Evolutionary conservation across 1,140 invertebrate genomes (phyloP).

Genomic region (Idris sp.): DNA sequence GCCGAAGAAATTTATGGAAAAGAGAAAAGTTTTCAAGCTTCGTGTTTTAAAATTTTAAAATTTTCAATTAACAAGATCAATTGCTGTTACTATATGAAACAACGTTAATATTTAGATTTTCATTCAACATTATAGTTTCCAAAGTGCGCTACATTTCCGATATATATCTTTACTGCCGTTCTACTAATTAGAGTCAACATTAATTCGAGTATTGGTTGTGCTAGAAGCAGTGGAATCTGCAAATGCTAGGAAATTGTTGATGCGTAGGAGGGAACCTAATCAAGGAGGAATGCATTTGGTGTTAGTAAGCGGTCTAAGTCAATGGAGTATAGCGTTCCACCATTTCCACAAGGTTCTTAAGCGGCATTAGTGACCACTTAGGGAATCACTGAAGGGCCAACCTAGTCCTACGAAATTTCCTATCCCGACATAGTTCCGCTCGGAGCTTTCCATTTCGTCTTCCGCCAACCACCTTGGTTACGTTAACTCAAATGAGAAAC

Average conservation of each 20-base stretch:
- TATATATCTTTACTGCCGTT: conserved; percentile 16
- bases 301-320: conserved; percentile 66
- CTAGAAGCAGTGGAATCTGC: conserved; percentile 55
- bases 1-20: conserved; percentile 2
- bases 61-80: no score
- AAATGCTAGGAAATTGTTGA: conserved; percentile 67
- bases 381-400: conserved; percentile 69
- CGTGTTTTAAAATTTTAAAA: no score
- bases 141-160: conserved; percentile 14
- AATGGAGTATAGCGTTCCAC: conserved; percentile 66
- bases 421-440: conserved; percentile 37
- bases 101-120: no score
- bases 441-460: conserved; percentile 53
- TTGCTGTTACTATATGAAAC: no score
- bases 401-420: conserved; percentile 70
- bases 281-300: conserved; percentile 73
- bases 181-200: conserved; percentile 52
- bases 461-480: conserved; percentile 50
- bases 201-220: conserved; percentile 53
- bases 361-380: conserved; percentile 76
- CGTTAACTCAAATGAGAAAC: conserved; percentile 55
- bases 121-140: no score
- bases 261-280: conserved; percentile 68
- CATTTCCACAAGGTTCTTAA: conserved; percentile 73
- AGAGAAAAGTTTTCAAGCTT: neutral